Evolutionary conservation across 2,888 invertebrate genomes (phyloP), one percentile per base, ranked within the genome.

Genomic region (Dasypogon diadema): DNA sequence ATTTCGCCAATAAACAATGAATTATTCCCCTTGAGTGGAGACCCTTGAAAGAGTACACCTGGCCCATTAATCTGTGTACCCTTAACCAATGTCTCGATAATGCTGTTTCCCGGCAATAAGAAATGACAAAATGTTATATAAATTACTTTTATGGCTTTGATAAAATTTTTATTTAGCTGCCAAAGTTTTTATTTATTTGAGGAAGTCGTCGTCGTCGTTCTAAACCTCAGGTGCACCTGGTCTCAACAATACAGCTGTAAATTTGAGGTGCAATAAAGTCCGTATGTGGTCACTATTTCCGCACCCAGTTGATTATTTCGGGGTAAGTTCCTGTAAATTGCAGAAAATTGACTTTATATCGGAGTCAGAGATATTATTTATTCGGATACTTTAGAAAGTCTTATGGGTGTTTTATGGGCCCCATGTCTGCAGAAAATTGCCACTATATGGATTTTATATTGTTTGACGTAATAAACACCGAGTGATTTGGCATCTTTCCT

Each of bases 131-230:
- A 30, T 8, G 21, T 30, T 60, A 37, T 60, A 34, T 42, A 60
- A 60, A 37, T 60, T 60, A 60, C 60, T 16, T 60, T 60, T 60
- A 60, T 60, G 60, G 37, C 37, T 18, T 21, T 60, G 60, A 60
- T 60, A 60, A 60, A 26, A 60, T 37, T 60, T 60, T 60, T 60
- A 60, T 60, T 60, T 34, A 10, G 2, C 16, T 16, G 6, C 60
- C 37, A 34, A 37, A 60, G 37, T 34, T 34, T 60, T 60, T 60
- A 42, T 42, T 42, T 42, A 12, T 42, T 42, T 5, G 21, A 6
- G 8, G 34, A 18, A 34, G 37, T 16, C 37, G 10, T 60, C 18
- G 12, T 30, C 30, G 58, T 6, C n/a, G n/a, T 1, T 58, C 30
- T 58, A 60, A 34, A 34, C 12, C 8, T 37, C 10, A 18, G 18